These are phyloP conservation scores for Dendronephthya gigantea DNA, from an alignment of 64 coral and sea anemone species.

Conservation along the genomic window DNA sequence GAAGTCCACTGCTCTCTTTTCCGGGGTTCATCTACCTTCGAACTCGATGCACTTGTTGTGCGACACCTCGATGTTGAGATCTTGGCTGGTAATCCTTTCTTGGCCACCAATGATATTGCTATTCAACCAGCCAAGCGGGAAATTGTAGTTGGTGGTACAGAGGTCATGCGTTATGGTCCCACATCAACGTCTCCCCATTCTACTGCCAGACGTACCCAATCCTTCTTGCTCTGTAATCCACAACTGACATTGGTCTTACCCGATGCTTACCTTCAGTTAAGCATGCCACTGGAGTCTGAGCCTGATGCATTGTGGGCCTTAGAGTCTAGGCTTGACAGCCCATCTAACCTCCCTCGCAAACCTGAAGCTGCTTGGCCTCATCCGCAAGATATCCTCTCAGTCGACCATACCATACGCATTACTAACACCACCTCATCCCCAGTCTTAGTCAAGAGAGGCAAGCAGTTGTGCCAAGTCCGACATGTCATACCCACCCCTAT, in stretches of 20 bases:
- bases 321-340: slow-evolving; percentile 21
- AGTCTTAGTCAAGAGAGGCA: slow-evolving; percentile 20
- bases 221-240: slow-evolving; percentile 4
- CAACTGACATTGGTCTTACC: slow-evolving; percentile 11
- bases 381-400: slow-evolving; percentile 17
- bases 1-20: slow-evolving; percentile 41
- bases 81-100: slow-evolving; percentile 23
- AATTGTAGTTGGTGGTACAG: slow-evolving; percentile 29
- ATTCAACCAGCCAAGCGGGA: slow-evolving; percentile 14
- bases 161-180: slow-evolving; percentile 29
- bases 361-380: slow-evolving; percentile 5
- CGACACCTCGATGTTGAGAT: slow-evolving; percentile 35
- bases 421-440: slow-evolving; percentile 20
- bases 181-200: not conserved
- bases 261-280: slow-evolving; percentile 13
- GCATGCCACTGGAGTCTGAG: slow-evolving; percentile 16
- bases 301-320: slow-evolving; percentile 26
- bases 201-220: slow-evolving; percentile 1
- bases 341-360: slow-evolving; percentile 26
- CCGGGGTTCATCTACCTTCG: not conserved
- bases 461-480: slow-evolving; percentile 30
- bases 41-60: slow-evolving; percentile 17
- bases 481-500: not conserved
- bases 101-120: slow-evolving; percentile 7
- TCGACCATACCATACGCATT: slow-evolving; percentile 28